Base-by-base conservation (phyloP, 92 coral and sea anemone species). In the Chrysogorgia sp. region DNA sequence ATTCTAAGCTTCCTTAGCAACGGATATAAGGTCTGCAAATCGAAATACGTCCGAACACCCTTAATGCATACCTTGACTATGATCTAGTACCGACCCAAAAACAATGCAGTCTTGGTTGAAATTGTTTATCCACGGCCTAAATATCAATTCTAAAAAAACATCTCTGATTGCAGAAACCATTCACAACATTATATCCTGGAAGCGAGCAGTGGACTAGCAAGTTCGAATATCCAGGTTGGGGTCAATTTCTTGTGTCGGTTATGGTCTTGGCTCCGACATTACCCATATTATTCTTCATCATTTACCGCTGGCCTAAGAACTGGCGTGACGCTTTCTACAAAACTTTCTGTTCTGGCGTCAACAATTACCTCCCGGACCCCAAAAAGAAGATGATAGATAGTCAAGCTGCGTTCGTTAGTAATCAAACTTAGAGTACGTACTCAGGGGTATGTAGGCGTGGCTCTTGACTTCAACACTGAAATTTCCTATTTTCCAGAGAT, bases 91-190 rank as follows among this genome's bases (percentile, higher is more conserved):
- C n/a, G n/a, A n/a, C n/a, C n/a, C n/a, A n/a, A n/a, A n/a, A n/a
- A n/a, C n/a, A n/a, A 35, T 93, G 97, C 96, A 84, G 90, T 96
- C 90, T 93, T 81, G 90, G 97, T 79, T 93, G 97, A 96, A 93
- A 93, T 63, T 93, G 91, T 85, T 84, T 91, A 68, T 93, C 98
- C 31, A 96, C 96, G 40, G 24, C 84, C 26, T 93, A 96, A 28
- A 78, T 93, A 67, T 80, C 87, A 40, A 81, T 89, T 28, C 93
- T 91, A 2, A 88, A 91, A 12, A 63, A 91, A 72, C 93, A 37
- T 93, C n/a, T 61, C 89, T 21, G 56, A 35, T 55, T 57, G 13
- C 40, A 93, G 98, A 67, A 89, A 59, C 98, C 98, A 28, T 89
- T 77, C 60, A 74, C 83, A 28, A 83, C 88, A 43, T 90, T 70